Conservation (phyloP, 1,140 invertebrate genomes). For the Dinothrombium tinctorium region DNA sequence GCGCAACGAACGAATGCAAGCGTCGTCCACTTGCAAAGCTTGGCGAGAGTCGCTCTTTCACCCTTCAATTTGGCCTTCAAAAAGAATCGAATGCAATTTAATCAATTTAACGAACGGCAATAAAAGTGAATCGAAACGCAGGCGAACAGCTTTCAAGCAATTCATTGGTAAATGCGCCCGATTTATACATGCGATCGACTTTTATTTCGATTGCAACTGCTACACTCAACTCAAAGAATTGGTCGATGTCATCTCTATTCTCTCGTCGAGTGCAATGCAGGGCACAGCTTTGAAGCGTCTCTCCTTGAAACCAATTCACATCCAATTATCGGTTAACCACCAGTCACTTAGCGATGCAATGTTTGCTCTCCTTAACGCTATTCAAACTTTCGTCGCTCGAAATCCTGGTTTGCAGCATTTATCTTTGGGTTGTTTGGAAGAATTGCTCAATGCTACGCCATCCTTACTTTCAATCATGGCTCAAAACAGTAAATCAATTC, state of each 20-base stretch:
- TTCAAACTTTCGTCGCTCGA: slow-evolving; percentile 21
- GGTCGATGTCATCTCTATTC: too few species aligned
- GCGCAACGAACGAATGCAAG: slow-evolving; percentile 28
- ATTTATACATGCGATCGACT: too few species aligned
- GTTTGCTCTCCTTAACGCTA: slow-evolving; percentile 22
- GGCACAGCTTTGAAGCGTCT: too few species aligned
- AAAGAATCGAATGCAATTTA: background rate
- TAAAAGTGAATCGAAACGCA: too few species aligned
- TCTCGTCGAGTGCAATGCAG: too few species aligned
- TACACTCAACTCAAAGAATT: too few species aligned
- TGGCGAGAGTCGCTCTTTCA: slow-evolving; percentile 35
- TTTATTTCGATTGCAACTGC: too few species aligned
- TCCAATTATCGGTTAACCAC: too few species aligned
- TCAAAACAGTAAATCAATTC: slow-evolving; percentile 23
- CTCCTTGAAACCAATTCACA: too few species aligned
- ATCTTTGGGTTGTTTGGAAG: slow-evolving; percentile 32
- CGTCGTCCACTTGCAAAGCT: slow-evolving; percentile 32
- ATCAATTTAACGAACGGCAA: too few species aligned
- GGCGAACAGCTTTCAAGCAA: too few species aligned
- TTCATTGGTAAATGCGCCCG: slow-evolving; percentile 19
- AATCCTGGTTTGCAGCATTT: slow-evolving; percentile 27
- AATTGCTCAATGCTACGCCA: slow-evolving; percentile 26
- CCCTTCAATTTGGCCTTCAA: slow-evolving; percentile 29
- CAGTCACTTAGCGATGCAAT: too few species aligned
- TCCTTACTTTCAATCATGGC: slow-evolving; percentile 24